Evolutionary conservation across 2,797 vertebrate genomes (phyloP).

Genomic region (Chrosomus eos): DNA sequence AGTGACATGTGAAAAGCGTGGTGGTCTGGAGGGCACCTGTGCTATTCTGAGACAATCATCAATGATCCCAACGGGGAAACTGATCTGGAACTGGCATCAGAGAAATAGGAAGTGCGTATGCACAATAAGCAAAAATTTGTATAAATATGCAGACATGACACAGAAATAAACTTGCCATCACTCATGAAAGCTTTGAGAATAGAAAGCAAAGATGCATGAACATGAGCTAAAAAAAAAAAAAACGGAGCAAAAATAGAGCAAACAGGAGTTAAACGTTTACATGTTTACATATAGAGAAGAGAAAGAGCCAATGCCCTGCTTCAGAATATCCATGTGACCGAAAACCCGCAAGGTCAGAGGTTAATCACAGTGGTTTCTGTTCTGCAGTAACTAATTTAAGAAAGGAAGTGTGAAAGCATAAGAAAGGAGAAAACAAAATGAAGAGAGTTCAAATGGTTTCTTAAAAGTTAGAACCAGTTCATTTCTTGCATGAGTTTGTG

Average conservation of each 20-base stretch:
- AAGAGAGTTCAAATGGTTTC: constrained; percentile 11
- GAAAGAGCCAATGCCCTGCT: not conserved
- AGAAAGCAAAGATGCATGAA: not conserved
- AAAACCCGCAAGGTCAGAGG: constrained; percentile 54
- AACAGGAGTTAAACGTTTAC: not conserved
- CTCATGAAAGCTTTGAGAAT: not conserved
- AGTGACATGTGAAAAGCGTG: constrained; percentile 35
- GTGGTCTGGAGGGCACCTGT: constrained; percentile 35
- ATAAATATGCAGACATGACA: constrained; percentile 42
- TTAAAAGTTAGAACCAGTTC: not conserved
- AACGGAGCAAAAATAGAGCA: not conserved
- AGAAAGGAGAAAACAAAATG: constrained; percentile 9
- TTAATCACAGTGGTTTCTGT: constrained; percentile 49
- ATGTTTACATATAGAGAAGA: not conserved
- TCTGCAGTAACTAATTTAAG: constrained; percentile 44
- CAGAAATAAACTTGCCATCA: constrained; percentile 40
- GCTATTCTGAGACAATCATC: constrained; percentile 44
- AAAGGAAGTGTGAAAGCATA: constrained; percentile 47
- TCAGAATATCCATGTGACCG: constrained; percentile 4
- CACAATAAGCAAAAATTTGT: constrained; percentile 10
- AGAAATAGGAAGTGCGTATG: constrained; percentile 26
- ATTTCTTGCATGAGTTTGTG: not conserved
- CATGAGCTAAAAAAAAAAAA: constrained; percentile 25
- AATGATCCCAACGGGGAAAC: constrained; percentile 38
- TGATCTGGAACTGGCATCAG: constrained; percentile 36